These are phyloP conservation scores for Typhlichthys subterraneus DNA, from an alignment of 2,797 vertebrate genomes.

Conservation along the genomic window DNA sequence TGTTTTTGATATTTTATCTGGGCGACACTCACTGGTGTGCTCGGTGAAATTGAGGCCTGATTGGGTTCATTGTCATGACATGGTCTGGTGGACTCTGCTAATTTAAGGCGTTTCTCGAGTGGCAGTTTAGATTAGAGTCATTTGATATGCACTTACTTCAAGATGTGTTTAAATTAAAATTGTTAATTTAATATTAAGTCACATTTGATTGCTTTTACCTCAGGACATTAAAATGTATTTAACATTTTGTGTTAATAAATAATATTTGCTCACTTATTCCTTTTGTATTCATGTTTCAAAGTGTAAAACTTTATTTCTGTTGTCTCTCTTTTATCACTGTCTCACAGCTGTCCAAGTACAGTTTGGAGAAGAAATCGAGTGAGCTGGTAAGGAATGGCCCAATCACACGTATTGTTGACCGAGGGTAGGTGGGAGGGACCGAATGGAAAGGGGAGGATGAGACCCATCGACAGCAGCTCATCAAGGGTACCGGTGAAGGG, in stretches of 20 bases:
- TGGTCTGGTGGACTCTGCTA: slow-evolving; percentile 51
- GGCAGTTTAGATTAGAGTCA: slow-evolving; percentile 27
- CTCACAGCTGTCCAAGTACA: slow-evolving; percentile 91
- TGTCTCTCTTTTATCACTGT: slow-evolving; percentile 49
- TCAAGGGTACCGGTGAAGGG: slow-evolving; percentile 81
- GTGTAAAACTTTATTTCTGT: slow-evolving; percentile 7
- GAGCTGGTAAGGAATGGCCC: slow-evolving; percentile 87
- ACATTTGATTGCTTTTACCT: slow-evolving; percentile 17
- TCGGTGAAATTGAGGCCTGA: slow-evolving; percentile 47
- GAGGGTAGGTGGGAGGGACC: slow-evolving; percentile 69
- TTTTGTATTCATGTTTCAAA: neutral
- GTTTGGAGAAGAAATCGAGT: slow-evolving; percentile 90
- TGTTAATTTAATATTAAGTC: slow-evolving; percentile 18
- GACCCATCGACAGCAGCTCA: slow-evolving; percentile 65
- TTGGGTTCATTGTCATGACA: slow-evolving; percentile 46
- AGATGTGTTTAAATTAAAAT: slow-evolving; percentile 34
- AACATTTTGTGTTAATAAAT: neutral
- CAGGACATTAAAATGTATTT: neutral
- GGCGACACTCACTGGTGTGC: slow-evolving; percentile 36
- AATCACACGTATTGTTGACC: slow-evolving; percentile 71
- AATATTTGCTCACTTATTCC: too few species aligned
- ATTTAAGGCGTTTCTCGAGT: slow-evolving; percentile 50
- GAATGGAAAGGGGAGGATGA: slow-evolving; percentile 58
- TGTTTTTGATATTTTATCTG: slow-evolving; percentile 74
- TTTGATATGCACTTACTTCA: slow-evolving; percentile 46